Conservation (phyloP, 2,113 vertebrate species). For the Andinoacara biseriatus region DNA sequence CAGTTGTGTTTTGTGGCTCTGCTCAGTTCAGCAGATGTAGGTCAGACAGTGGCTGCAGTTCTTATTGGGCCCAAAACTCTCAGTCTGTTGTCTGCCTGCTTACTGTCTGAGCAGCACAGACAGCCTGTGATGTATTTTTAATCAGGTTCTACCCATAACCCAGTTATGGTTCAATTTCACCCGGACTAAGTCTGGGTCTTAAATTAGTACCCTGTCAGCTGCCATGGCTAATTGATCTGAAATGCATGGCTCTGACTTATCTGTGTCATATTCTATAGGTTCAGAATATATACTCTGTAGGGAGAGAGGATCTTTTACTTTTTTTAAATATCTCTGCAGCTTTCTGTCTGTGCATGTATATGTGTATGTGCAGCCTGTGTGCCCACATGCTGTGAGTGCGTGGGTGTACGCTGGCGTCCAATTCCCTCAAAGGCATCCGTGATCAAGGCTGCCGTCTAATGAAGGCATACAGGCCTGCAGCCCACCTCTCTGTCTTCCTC, state of each 20-base stretch:
- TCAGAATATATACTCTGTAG: conserved; percentile 17
- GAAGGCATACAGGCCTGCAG: conserved; percentile 53
- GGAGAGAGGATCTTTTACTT: background rate
- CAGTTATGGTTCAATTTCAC: conserved; percentile 48
- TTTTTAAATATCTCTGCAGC: conserved; percentile 3
- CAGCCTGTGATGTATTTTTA: conserved; percentile 75
- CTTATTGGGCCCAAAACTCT: conserved; percentile 45
- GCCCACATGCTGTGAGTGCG: conserved; percentile 45
- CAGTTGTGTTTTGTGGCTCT: conserved; percentile 17
- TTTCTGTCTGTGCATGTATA: conserved; percentile 7
- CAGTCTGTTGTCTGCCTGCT: conserved; percentile 31
- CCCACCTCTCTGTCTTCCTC: conserved; percentile 44
- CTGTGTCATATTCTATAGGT: conserved; percentile 29
- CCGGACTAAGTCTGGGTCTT: conserved; percentile 46
- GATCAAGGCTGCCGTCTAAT: conserved; percentile 64
- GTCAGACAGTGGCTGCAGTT: conserved; percentile 54
- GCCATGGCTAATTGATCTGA: conserved; percentile 21
- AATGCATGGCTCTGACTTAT: conserved; percentile 26
- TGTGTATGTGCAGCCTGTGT: conserved; percentile 24
- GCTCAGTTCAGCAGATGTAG: conserved; percentile 60
- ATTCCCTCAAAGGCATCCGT: conserved; percentile 47
- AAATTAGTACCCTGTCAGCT: conserved; percentile 32
- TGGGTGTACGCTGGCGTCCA: conserved; percentile 39
- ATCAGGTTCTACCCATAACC: conserved; percentile 62
- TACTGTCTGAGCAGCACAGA: conserved; percentile 49